Conservation (phyloP, 2,797 vertebrate genomes). For the Myripristis murdjan region DNA sequence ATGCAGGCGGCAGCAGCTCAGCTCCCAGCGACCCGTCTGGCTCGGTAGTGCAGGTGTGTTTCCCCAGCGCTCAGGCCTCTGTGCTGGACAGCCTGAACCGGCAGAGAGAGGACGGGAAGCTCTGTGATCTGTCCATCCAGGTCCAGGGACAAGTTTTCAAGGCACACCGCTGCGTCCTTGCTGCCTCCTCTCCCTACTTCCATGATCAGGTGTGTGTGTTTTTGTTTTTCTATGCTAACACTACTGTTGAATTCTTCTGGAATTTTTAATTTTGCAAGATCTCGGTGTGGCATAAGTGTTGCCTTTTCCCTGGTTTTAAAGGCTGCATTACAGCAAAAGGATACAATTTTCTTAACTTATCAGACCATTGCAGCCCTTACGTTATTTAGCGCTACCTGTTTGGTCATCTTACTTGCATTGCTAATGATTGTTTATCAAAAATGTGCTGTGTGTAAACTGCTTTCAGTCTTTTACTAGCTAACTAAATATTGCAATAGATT, state of each 20-base stretch:
- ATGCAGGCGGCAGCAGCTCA: constrained; percentile 76
- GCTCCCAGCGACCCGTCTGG: constrained; percentile 59
- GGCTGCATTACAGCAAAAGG: no score
- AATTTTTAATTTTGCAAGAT: no score
- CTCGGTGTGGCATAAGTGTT: no score
- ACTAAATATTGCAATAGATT: no score
- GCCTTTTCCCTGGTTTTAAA: no score
- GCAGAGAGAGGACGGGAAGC: constrained; percentile 91
- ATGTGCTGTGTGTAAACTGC: no score
- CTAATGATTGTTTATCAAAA: no score
- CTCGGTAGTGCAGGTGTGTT: constrained; percentile 90
- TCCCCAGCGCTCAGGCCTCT: constrained; percentile 89
- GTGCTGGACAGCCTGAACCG: constrained; percentile 92
- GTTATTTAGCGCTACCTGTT: no score
- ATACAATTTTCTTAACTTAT: no score
- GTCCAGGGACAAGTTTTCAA: constrained; percentile 94
- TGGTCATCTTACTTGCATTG: no score
- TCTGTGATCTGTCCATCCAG: constrained; percentile 95
- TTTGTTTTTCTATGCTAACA: not conserved
- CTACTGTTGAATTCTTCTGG: not conserved
- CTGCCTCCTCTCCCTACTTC: constrained; percentile 95
- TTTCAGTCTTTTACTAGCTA: no score
- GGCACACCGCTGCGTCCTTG: constrained; percentile 94
- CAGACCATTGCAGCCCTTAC: no score
- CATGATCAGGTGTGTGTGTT: constrained; percentile 87